Evolutionary conservation across 2,797 vertebrate genomes (phyloP), one percentile per base, ranked within the genome.

Genomic region (Darevskia nairensis): DNA sequence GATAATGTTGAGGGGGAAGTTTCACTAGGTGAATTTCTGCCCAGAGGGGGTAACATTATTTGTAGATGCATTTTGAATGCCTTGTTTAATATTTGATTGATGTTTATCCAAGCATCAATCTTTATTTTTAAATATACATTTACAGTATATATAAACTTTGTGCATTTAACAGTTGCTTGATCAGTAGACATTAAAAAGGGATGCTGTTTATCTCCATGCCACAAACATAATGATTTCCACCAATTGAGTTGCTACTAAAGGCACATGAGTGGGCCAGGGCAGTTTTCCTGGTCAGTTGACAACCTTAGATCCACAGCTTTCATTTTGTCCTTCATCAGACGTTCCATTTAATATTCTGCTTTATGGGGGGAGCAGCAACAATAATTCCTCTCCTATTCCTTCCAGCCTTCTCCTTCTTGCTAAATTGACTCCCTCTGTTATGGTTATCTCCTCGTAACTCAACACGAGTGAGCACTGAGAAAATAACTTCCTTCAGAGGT

Each of bases 401-500:
- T 90, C 59, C 85, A 59, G 82, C 90, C 66, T 66, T 80, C 1
- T 86, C 86, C 25, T 88, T 82, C 25, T 88, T 82, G 35, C 61
- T 17, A 88, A 92, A 89, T 89, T 59, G 25, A 74, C 50, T 77
- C 39, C 13, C 19, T 44, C 75, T 23, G 71, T 83, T 68, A 46
- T 90, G n/a, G 35, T 68, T 87, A 91, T 91, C 83, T 71, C 75
- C 89, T 92, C 74, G n/a, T 93, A 91, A 93, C 92, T 92, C 87
- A 89, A 64, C 91, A 19, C 69, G 89, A 94, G 82, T 50, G 41
- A 90, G 91, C 90, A 75, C 68, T 82, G 84, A 64, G 90, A 94
- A 93, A 95, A 92, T 72, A 93, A 86, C 35, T 91, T 74, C 71
- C 88, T 88, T 91, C 3, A 4, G 90, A 87, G 77, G 29, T 21